Evolutionary conservation across 2,113 vertebrate genomes (phyloP).

Genomic region (Hippolais icterina): DNA sequence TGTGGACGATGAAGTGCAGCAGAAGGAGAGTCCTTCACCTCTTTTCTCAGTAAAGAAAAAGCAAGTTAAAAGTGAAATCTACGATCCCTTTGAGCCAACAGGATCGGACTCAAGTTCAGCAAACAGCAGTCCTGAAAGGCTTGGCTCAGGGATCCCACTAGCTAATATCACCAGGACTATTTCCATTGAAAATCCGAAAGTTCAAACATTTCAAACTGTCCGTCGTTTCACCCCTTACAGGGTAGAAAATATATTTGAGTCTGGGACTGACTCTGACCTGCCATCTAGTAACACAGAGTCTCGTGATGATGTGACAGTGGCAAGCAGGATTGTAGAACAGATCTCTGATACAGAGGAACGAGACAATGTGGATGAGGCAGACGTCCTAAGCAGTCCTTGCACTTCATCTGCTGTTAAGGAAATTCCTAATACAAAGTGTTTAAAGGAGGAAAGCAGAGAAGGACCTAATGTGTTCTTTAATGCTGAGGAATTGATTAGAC

Average conservation of each 20-base stretch:
- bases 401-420: conserved; percentile 47
- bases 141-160: conserved; percentile 51
- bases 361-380: conserved; percentile 8
- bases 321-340: conserved; percentile 56
- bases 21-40: conserved; percentile 61
- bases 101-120: conserved; percentile 86
- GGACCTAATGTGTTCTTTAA: conserved; percentile 61
- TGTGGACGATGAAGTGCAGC: conserved; percentile 73
- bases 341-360: conserved; percentile 42
- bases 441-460: conserved; percentile 43
- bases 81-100: conserved; percentile 95
- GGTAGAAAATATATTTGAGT: background rate
- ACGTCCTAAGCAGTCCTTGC: background rate
- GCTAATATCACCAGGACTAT: conserved; percentile 77
- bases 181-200: conserved; percentile 71
- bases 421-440: background rate
- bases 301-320: background rate
- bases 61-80: conserved; percentile 83
- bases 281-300: background rate
- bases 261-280: conserved; percentile 11
- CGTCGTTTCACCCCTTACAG: conserved; percentile 76
- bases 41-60: conserved; percentile 74
- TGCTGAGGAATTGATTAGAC: conserved; percentile 41
- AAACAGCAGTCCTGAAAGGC: conserved; percentile 76
- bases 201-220: conserved; percentile 63